A percentile compares a stretch with the other conserved stretches of the same genome.
Evolutionary conservation across 2,888 invertebrate species (phyloP).

Genomic region (Clunio marinus): DNA sequence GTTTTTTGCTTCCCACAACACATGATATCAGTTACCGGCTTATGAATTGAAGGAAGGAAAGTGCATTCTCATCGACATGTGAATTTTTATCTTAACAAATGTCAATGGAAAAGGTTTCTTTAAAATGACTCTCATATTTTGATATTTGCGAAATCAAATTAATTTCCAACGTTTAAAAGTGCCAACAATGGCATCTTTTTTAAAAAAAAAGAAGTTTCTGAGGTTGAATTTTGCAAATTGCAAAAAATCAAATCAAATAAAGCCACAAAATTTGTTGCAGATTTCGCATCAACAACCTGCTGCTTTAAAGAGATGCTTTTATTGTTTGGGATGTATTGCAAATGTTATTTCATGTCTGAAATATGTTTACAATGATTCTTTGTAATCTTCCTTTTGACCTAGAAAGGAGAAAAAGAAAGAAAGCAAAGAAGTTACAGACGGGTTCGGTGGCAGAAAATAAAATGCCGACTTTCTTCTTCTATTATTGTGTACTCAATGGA

Average conservation of each 20-base stretch:
- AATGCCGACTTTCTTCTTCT: slow-evolving; percentile 19
- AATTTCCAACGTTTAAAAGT: background rate
- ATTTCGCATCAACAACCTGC: slow-evolving; percentile 4
- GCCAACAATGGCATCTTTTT: background rate
- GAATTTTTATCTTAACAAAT: background rate
- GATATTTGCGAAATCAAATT: background rate
- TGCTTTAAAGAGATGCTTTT: background rate
- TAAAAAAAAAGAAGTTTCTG: too few relatives aligned
- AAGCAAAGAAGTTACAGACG: too few relatives aligned
- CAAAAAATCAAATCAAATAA: background rate
- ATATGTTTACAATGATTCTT: slow-evolving; percentile 30
- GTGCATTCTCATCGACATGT: too few relatives aligned
- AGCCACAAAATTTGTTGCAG: background rate
- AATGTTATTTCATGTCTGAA: slow-evolving; percentile 26
- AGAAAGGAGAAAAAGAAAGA: slow-evolving; percentile 2
- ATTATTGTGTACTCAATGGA: slow-evolving; percentile 11
- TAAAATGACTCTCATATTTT: background rate
- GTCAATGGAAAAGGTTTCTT: background rate
- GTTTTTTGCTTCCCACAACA: background rate
- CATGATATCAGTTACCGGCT: slow-evolving; percentile 26
- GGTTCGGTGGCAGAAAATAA: background rate
- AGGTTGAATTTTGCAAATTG: background rate
- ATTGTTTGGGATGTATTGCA: background rate
- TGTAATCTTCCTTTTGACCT: slow-evolving; percentile 32
- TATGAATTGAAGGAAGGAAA: background rate